Conservation (phyloP, 2,888 invertebrate species). For the Pardosa pseudoannulata region DNA sequence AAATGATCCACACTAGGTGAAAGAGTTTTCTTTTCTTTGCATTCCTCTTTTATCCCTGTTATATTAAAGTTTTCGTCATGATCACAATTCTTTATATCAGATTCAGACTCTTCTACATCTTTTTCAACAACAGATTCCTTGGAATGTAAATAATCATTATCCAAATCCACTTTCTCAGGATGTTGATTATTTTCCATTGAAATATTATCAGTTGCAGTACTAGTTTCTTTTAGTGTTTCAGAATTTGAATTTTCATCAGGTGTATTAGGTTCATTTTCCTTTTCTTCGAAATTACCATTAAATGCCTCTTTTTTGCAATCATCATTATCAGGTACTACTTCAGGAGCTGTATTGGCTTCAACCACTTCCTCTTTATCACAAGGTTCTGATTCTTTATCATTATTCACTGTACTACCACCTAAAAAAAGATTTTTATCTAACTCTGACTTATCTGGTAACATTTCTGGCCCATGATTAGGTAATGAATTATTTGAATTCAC, state of each 20-base stretch:
- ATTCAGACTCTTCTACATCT: not conserved
- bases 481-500: not conserved
- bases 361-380: not conserved
- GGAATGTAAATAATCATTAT: not conserved
- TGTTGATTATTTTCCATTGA: not conserved
- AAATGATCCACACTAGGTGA: not conserved
- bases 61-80: not conserved
- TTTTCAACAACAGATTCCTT: not conserved
- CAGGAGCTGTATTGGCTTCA: not conserved
- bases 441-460: not conserved
- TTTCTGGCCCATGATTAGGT: not conserved
- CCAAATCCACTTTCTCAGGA: not conserved
- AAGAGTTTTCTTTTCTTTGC: conserved; percentile 1
- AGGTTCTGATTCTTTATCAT: not conserved
- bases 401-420: not conserved
- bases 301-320: no score
- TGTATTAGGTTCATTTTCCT: not conserved
- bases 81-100: not conserved
- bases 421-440: conserved; percentile 9
- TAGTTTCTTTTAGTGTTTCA: no score
- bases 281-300: not conserved
- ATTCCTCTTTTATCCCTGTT: not conserved
- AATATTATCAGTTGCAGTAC: not conserved
- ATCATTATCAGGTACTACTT: not conserved
- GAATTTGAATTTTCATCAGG: not conserved